Evolutionary conservation across 2,113 vertebrate genomes (phyloP).

Genomic region (Rhea pennata): DNA sequence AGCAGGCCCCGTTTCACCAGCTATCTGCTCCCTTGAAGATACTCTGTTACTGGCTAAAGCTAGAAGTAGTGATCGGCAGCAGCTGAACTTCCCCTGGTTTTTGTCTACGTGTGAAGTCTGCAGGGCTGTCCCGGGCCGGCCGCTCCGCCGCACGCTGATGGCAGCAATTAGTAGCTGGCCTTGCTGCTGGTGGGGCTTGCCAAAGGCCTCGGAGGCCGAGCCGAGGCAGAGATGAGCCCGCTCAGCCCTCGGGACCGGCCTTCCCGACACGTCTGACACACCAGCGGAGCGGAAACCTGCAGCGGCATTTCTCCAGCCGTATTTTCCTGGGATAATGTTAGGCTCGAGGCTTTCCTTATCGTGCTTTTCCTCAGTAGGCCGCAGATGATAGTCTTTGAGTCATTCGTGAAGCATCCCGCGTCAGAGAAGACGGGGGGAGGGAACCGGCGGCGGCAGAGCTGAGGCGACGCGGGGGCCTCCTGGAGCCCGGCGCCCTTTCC

Average conservation of each 20-base stretch:
- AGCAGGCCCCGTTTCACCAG: background rate
- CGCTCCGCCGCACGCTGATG: no score
- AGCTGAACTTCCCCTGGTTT: background rate
- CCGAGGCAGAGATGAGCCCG: background rate
- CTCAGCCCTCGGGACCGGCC: background rate
- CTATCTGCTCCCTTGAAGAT: background rate
- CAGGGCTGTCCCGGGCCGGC: background rate
- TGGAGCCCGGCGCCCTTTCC: rapidly evolving
- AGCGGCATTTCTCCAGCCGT: background rate
- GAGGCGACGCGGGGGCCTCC: background rate
- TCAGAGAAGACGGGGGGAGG: background rate
- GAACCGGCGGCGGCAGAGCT: background rate
- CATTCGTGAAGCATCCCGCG: background rate
- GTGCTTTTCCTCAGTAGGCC: background rate
- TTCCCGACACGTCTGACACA: rapidly evolving
- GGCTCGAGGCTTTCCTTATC: background rate
- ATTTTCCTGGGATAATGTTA: background rate
- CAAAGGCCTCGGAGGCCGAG: background rate
- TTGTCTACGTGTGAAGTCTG: background rate
- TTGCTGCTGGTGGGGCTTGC: no score
- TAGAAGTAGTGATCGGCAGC: background rate
- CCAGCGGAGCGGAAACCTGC: background rate
- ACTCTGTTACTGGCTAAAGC: background rate
- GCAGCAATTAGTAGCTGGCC: no score
- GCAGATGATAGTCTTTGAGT: background rate